These are phyloP conservation scores for Okapia johnstoni DNA, from an alignment of 2,113 vertebrate genomes.

Conservation along the genomic window DNA sequence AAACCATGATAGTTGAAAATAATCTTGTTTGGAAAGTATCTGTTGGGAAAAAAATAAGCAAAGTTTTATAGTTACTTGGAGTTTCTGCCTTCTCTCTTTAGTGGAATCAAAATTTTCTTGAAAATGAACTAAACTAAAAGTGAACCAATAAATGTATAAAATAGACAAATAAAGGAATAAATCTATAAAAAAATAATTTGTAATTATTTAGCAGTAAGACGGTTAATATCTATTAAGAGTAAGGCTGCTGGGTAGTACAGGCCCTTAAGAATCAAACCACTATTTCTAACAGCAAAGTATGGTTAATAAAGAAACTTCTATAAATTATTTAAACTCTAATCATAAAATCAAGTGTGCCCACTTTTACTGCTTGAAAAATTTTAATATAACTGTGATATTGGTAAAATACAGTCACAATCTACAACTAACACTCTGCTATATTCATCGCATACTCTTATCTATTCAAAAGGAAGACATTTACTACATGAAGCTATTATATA, in stretches of 20 bases:
- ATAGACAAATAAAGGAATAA: not conserved
- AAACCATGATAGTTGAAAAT: not conserved
- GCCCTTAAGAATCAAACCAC: not conserved
- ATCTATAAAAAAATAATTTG: not conserved
- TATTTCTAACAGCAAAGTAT: not conserved
- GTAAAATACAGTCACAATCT: not conserved
- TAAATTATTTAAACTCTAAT: not conserved
- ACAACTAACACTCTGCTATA: not conserved
- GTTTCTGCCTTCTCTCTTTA: not conserved
- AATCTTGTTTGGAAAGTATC: not conserved
- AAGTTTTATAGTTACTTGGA: not conserved
- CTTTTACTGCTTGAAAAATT: not conserved
- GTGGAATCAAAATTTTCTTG: not conserved
- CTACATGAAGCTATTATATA: not conserved
- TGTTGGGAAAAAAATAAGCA: not conserved
- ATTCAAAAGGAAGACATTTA: not conserved
- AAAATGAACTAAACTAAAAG: not conserved
- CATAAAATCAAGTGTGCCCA: not conserved
- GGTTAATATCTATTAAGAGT: not conserved
- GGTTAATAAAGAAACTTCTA: not conserved
- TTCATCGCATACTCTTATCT: not conserved
- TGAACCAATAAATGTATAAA: not conserved
- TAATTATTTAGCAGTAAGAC: not conserved
- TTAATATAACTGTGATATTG: not conserved
- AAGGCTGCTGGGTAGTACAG: not conserved